Evolutionary conservation across 1,140 invertebrate genomes (phyloP).

Genomic region (Drosophila nannoptera): DNA sequence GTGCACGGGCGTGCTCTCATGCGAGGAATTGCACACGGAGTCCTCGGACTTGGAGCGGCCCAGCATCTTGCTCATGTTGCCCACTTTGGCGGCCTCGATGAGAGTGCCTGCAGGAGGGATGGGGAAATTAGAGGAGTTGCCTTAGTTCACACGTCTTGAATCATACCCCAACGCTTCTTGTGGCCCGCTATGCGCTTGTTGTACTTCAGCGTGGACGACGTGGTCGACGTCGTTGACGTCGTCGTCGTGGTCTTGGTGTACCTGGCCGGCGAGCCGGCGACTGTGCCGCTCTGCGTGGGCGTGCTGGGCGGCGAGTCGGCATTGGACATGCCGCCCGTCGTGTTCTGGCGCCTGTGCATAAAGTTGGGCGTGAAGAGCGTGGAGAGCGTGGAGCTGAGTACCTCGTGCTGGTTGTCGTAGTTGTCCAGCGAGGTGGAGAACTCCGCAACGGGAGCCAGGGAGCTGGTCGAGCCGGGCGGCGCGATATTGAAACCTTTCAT

Average conservation of each 20-base stretch:
- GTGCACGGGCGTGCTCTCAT: slow-evolving; percentile 63
- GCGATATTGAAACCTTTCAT: slow-evolving; percentile 97
- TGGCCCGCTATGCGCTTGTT: slow-evolving; percentile 83
- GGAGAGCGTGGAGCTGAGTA: slow-evolving; percentile 68
- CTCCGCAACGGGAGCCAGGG: slow-evolving; percentile 87
- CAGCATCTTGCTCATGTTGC: slow-evolving; percentile 86
- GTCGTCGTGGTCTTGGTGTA: slow-evolving; percentile 69
- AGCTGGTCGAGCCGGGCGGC: slow-evolving; percentile 82
- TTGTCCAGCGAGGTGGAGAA: slow-evolving; percentile 86
- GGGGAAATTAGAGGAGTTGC: neutral
- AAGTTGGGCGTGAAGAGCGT: slow-evolving; percentile 79
- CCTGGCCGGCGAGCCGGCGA: slow-evolving; percentile 40
- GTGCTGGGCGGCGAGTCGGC: slow-evolving; percentile 58
- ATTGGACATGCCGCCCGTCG: slow-evolving; percentile 29
- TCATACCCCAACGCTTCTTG: slow-evolving; percentile 84
- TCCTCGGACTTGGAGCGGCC: slow-evolving; percentile 89
- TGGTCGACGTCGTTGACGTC: no score
- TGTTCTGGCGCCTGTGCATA: slow-evolving; percentile 69
- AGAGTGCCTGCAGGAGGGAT: slow-evolving; percentile 82
- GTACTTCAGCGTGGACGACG: slow-evolving; percentile 74
- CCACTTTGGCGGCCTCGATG: slow-evolving; percentile 90
- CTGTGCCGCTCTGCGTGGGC: slow-evolving; percentile 34
- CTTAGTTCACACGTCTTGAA: neutral
- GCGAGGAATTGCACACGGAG: slow-evolving; percentile 86
- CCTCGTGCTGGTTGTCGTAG: slow-evolving; percentile 79